Conservation (phyloP, 2,113 vertebrate genomes). For the Strigops habroptila region DNA sequence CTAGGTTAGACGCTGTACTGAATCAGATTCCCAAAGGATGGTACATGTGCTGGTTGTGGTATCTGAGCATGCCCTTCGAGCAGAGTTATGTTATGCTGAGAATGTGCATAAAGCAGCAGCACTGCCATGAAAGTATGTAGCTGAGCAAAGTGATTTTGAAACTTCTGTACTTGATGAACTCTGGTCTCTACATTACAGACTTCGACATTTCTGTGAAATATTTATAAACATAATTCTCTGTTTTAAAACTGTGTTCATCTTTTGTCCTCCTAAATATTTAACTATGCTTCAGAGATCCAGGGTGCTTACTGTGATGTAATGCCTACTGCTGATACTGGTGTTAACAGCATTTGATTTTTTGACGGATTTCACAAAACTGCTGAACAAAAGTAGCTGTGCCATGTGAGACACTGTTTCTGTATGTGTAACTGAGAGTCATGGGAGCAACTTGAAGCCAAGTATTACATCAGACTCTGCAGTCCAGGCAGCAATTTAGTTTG, state of each 20-base stretch:
- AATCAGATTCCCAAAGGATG: not conserved
- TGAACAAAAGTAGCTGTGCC: slow-evolving; percentile 43
- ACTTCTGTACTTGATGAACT: not conserved
- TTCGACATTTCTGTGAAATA: not conserved
- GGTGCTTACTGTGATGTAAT: not conserved
- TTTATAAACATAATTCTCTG: not conserved
- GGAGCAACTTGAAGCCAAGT: slow-evolving; percentile 26
- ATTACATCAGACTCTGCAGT: slow-evolving; percentile 28
- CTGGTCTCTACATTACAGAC: not conserved
- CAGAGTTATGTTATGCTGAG: not conserved
- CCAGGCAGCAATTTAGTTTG: not conserved
- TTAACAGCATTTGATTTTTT: not conserved
- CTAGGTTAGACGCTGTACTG: not conserved
- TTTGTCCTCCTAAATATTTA: not conserved
- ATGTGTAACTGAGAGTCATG: slow-evolving; percentile 34
- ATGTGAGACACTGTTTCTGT: not conserved
- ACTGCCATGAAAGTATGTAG: not conserved
- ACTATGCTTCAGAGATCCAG: not conserved
- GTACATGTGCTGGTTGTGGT: not conserved
- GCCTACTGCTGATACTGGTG: not conserved
- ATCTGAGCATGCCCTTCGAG: not conserved
- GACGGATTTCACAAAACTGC: not conserved
- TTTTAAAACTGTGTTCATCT: not conserved
- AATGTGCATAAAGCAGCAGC: not conserved
- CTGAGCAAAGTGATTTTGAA: not conserved